Conservation (phyloP, 35 echinoderm and acorn worm genomes). For the Patiria miniata region DNA sequence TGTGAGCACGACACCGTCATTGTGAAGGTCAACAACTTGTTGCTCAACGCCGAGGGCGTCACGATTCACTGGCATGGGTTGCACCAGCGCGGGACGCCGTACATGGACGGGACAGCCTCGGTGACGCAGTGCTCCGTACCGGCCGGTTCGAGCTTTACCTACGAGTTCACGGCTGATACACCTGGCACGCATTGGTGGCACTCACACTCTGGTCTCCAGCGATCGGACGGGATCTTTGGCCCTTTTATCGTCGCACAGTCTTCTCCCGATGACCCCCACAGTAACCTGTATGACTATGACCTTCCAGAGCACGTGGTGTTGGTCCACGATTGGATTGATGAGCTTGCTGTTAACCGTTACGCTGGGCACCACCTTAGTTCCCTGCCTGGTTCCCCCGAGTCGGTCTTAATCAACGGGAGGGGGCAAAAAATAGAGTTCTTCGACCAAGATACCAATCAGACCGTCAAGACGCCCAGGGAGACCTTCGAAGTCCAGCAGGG, state of each 20-base stretch:
- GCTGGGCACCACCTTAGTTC: not conserved
- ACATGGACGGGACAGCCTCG: conserved; percentile 74
- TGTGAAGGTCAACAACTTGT: conserved; percentile 64
- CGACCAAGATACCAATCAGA: not conserved
- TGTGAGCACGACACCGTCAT: conserved; percentile 74
- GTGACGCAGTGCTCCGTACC: conserved; percentile 86
- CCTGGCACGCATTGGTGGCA: conserved; percentile 90
- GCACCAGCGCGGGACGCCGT: conserved; percentile 50
- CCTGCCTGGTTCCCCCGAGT: not conserved
- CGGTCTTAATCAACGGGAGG: conserved; percentile 68
- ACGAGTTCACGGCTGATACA: conserved; percentile 70
- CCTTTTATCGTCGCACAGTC: conserved; percentile 62
- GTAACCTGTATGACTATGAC: conserved; percentile 67
- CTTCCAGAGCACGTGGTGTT: conserved; percentile 56
- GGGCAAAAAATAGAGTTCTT: not conserved
- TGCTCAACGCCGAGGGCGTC: conserved; percentile 74
- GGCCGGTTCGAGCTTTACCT: conserved; percentile 60
- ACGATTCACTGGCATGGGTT: conserved; percentile 91
- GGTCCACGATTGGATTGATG: conserved; percentile 66
- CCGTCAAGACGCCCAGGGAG: conserved; percentile 43
- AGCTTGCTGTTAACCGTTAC: conserved; percentile 11
- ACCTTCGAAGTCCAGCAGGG: conserved; percentile 36
- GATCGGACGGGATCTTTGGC: conserved; percentile 74
- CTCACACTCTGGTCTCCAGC: conserved; percentile 63
- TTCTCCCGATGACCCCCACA: conserved; percentile 22